Evolutionary conservation across 2,888 invertebrate genomes (phyloP), one percentile per base, ranked within the genome.

Genomic region (Apamea sordens): DNA sequence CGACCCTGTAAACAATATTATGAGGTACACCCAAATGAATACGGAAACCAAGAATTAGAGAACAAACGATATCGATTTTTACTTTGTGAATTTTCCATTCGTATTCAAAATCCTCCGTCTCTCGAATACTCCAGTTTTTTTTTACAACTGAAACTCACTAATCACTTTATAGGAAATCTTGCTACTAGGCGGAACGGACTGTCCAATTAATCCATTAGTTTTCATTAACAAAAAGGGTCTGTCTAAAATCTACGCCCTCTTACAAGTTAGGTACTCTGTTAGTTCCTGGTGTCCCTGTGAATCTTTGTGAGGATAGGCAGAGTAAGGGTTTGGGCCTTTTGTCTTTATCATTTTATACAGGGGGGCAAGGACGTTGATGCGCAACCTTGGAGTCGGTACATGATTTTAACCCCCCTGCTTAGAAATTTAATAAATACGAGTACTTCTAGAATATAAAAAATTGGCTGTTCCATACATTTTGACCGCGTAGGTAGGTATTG

Each of bases 191-290:
- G 69, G 77, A 75, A 87, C n/a, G 36, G 81, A 79, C 79, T 53
- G 72, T 72, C 50, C 79, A 87, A 87, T 87, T 87, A 81, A 83
- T 77, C 79, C 75, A 78, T 79, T 77, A 77, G 59, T 28, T 21
- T 75, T 61, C 63, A 28, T 82, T 67, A 80, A 24, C 53, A 80
- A 36, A 65, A 74, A 73, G 50, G 67, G 15, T 67, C 41, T 50
- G 50, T 8, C 50, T 80, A 4, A 59, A 67, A n/a, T 80, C 18
- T 41, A 50, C 77, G 1, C 18, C 28, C n/a, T 56, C 1, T 56
- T 70, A 71, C 44, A 56, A 71, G 36, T 64, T 44, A 24, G 44
- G 47, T 47, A 47, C 47, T 56, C 4, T 24, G 18, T 21, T 44
- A 41, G 61, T 63, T 18, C 21, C 11, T 65, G 21, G n/a, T 65